Evolutionary conservation across 2,113 vertebrate species (phyloP), one percentile per base, ranked within the genome.

Genomic region (Glareola pratincola): DNA sequence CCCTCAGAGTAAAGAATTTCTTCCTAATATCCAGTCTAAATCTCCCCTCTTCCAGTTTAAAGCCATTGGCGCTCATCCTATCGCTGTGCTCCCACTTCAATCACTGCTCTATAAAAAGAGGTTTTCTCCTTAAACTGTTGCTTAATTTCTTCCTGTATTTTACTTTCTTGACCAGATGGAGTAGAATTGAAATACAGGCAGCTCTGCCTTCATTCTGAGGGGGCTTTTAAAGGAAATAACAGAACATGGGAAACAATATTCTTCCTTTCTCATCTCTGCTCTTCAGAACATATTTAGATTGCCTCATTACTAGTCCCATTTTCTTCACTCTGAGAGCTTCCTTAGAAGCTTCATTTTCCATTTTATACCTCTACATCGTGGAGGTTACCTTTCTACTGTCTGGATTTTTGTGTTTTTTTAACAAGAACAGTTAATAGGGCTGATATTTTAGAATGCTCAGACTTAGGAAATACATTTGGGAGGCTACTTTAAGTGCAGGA

Each of bases 311-410:
- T 22, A 74, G 12, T 30, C 75, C 30, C 83, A 14, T 88, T 92
- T 94, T 67, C 62, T 76, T 77, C 73, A 63, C 47, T 75, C 30
- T 11, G 14, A 73, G 63, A 69, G 57, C 80, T 92, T 66, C 78
- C 63, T 78, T 85, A 73, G 53, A 79, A 94, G 51, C 62, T 84
- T 91, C 87, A n/a, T 85, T 95, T 92, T 92, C 41, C 68, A 20
- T 76, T 91, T 95, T 76, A 41, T 67, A 54, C 29, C 57, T 91
- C 22, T 63, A 7, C 32, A 53, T 19, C 63, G 32, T 59, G 14
- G 37, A 82, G 82, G 41, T 76, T 57, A 30, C 37, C 51, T 73
- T 84, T 88, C 34, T 78, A 14, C 20, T 71, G 48, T 57, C 30
- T 88, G 77, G 29, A 37, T 62, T 75, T 63, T 32, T 34, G 18